These are phyloP conservation scores for Drosophila colorata DNA, from an alignment of 2,888 invertebrate genomes.

Conservation along the genomic window DNA sequence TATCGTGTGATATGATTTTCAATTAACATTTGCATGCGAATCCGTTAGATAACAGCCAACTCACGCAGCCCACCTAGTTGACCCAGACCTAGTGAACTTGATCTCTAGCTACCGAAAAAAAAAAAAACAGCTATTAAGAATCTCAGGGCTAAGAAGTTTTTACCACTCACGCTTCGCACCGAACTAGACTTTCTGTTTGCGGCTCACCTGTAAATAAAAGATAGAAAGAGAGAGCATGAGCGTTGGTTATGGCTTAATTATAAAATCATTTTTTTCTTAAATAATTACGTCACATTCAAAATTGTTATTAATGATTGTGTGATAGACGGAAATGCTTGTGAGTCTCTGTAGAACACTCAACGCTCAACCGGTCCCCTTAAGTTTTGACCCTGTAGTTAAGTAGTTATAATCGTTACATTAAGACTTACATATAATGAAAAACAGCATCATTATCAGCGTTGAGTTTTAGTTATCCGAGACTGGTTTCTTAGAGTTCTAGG, in stretches of 20 bases:
- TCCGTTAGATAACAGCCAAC: slow-evolving; percentile 48
- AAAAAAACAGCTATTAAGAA: slow-evolving; percentile 28
- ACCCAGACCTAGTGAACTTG: slow-evolving; percentile 79
- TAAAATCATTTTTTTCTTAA: slow-evolving; percentile 6
- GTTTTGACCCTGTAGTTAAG: slow-evolving; percentile 32
- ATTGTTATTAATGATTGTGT: slow-evolving; percentile 28
- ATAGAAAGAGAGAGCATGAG: slow-evolving; percentile 10
- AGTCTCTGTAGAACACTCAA: slow-evolving; percentile 22
- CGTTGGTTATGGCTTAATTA: slow-evolving; percentile 8
- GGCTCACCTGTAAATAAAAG: slow-evolving; percentile 39
- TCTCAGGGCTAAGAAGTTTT: slow-evolving; percentile 62
- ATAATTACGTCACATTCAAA: slow-evolving; percentile 39
- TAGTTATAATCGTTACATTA: slow-evolving; percentile 6
- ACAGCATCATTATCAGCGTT: slow-evolving; percentile 1
- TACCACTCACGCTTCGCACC: slow-evolving; percentile 6
- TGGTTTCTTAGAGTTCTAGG: slow-evolving; percentile 15
- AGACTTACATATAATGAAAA: neutral
- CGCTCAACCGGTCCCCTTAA: slow-evolving; percentile 25
- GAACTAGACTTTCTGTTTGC: neutral
- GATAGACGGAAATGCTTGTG: slow-evolving; percentile 22
- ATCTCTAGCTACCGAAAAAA: slow-evolving; percentile 40
- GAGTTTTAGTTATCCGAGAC: neutral
- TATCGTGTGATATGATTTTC: slow-evolving; percentile 50
- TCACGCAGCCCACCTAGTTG: slow-evolving; percentile 49
- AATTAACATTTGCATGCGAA: slow-evolving; percentile 59